Evolutionary conservation across 1,140 invertebrate genomes (phyloP), one percentile per base, ranked within the genome.

Genomic region (Drosophila albomicans): DNA sequence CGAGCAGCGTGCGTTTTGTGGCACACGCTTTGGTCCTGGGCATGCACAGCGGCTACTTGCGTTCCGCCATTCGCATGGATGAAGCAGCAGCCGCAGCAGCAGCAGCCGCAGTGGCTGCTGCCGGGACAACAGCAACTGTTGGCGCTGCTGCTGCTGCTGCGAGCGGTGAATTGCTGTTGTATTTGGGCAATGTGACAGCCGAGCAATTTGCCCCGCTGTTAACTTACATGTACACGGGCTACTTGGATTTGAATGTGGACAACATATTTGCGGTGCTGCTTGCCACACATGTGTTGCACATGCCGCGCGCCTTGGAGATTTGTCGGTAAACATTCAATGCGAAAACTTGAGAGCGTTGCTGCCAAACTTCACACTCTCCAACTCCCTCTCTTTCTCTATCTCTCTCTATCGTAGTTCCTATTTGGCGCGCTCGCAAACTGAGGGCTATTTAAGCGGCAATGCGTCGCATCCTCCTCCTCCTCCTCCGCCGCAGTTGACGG

Each of bases 171-270:
- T 65, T 93, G 82, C 13, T 94, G 76, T 92, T 95, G 7, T 90
- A 93, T 48, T 92, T 95, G 32, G 94, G 94, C 25, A 95, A 94
- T 79, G 93, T 96, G 0, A 94, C 93, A 1, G 94, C 95, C 1
- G 95, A 96, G 68, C 95, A 95, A 48, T 97, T 96, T 81, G 95
- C 95, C 1, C 95, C 95, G 0, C 84, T 97, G 1, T 93, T 96
- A 1, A 95, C 95, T 7, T 96, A 96, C 90, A 96, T 96, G 95
- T 96, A 96, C 92, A 96, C 96, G 1, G 96, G 96, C 1, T 95
- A 94, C 56, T 91, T 96, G 62, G 95, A 96, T 75, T 92, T 96
- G 16, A 96, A 94, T 30, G 91, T 95, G 15, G 94, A 95, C 28
- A 96, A 96, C 91, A 95, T 96, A 54, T 96, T 96, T 92, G 95